phyloP scores from a whole-genome alignment of 2,113 vertebrate genomes.

The Psilopogon haemacephalus region DNA sequence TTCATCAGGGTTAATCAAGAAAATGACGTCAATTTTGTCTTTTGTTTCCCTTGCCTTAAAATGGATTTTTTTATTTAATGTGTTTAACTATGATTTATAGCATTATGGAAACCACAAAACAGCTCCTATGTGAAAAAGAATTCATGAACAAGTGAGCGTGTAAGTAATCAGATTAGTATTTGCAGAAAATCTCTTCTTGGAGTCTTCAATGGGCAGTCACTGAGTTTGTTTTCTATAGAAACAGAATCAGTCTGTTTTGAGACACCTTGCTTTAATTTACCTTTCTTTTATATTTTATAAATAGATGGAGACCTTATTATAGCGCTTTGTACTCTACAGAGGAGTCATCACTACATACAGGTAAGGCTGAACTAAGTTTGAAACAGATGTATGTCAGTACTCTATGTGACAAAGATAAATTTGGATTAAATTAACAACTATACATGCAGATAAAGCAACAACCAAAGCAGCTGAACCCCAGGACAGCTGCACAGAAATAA shows the following conservation, averaged over 20 bases:
- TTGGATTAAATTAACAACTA: neutral
- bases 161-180: constrained; percentile 49
- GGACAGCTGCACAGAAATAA: neutral
- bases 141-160: constrained; percentile 4
- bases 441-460: neutral
- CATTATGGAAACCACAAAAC: constrained; percentile 29
- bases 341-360: neutral
- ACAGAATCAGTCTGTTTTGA: neutral
- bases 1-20: constrained; percentile 72
- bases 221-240: neutral
- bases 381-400: neutral
- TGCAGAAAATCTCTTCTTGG: constrained; percentile 1
- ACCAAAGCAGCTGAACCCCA: neutral
- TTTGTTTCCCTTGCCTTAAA: constrained; percentile 61
- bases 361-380: neutral
- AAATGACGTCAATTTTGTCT: constrained; percentile 69
- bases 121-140: constrained; percentile 38
- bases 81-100: constrained; percentile 62
- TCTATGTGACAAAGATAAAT: neutral
- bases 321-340: neutral
- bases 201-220: neutral
- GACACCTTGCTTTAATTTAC: constrained; percentile 12
- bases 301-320: neutral
- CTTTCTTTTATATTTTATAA: neutral
- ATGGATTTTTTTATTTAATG: constrained; percentile 44